Base-by-base conservation (phyloP, 2,113 vertebrate species). In the Alethe castanea region DNA sequence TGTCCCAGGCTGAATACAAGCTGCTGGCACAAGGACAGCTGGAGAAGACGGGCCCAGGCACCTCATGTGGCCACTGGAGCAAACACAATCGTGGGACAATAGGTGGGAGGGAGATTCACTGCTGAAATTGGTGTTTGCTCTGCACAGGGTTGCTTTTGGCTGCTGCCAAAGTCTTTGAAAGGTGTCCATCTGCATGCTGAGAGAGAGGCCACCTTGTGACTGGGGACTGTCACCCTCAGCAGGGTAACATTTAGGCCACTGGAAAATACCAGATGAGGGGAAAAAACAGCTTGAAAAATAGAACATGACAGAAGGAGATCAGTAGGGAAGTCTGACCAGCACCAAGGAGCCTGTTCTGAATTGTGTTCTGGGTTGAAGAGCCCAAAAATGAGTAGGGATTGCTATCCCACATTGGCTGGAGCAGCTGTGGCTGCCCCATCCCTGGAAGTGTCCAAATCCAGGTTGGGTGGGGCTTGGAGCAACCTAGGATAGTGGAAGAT, bases 391-490 rank as follows among this genome's bases (percentile, higher is more conserved):
- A 56, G 31, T 9, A 44, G 23, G 59, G 66, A 25, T 86, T 81
- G 8, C 36, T 48, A 5, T 24, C 26, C 35, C 42, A 62, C 11
- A 48, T 26, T 72, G 8, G 6, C 42, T 35, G 23, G 66, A 50
- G 42, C 6, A 72, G 12, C 38, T 76, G n/a, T 69, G 47, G 14
- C 47, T 89, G 54, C 20, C 40, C 11, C n/a, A 60, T 14, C 54
- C 47, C 61, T 74, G 53, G 16, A 4, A 61, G 9, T 54, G 47
- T 22, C 53, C 54, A 53, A 74, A 5, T 13, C 29, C 54, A 54
- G 47, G 4, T 0, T 67, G 24, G 29, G 0, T 0, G 0, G 24
- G 16, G 15, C 13, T 47, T 40, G 70, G 70, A 31, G 24, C 20
- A 31, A 0, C 29, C 53, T 60, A 45, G 45, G 28, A 9, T 0